Percentiles rank a stretch among this genome's conserved stretches.
These are phyloP conservation scores for Limulus polyphemus DNA, from an alignment of 2,888 invertebrate genomes.

Conservation along the genomic window DNA sequence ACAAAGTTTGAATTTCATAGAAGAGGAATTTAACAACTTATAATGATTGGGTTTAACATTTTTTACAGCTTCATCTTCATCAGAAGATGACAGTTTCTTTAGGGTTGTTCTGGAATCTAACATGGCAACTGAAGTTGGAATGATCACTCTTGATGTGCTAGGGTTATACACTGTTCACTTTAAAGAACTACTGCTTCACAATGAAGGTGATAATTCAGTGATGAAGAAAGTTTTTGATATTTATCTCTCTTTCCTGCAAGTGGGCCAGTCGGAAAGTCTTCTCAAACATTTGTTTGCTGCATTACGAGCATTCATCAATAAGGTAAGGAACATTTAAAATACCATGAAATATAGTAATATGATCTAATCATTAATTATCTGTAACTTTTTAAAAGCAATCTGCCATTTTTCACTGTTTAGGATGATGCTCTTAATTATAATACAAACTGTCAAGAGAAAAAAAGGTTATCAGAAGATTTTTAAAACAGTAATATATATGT, in stretches of 20 bases:
- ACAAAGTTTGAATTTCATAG: no score
- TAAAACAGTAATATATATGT: no score
- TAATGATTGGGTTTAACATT: slow-evolving; percentile 6
- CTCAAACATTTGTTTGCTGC: slow-evolving; percentile 86
- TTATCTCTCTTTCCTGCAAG: slow-evolving; percentile 41
- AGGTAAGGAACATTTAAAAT: slow-evolving; percentile 34
- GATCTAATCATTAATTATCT: no score
- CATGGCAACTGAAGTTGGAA: slow-evolving; percentile 76
- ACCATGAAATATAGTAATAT: no score
- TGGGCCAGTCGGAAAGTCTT: slow-evolving; percentile 78
- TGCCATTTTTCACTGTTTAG: no score
- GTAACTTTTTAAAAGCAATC: no score
- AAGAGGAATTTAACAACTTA: neutral
- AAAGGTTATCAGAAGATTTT: no score
- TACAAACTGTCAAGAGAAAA: no score
- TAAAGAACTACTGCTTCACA: slow-evolving; percentile 43
- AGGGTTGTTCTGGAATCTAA: slow-evolving; percentile 61
- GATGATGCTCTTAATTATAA: no score
- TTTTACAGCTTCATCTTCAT: slow-evolving; percentile 31
- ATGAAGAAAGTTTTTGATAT: slow-evolving; percentile 59
- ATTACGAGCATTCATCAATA: slow-evolving; percentile 78
- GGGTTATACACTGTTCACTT: slow-evolving; percentile 72
- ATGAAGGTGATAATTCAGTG: slow-evolving; percentile 56
- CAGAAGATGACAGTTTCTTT: slow-evolving; percentile 32
- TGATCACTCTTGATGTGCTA: slow-evolving; percentile 72